A percentile compares a stretch with the other conserved stretches of the same genome.
Evolutionary conservation across 2,797 vertebrate species (phyloP).

Genomic region (Myotis daubentonii): DNA sequence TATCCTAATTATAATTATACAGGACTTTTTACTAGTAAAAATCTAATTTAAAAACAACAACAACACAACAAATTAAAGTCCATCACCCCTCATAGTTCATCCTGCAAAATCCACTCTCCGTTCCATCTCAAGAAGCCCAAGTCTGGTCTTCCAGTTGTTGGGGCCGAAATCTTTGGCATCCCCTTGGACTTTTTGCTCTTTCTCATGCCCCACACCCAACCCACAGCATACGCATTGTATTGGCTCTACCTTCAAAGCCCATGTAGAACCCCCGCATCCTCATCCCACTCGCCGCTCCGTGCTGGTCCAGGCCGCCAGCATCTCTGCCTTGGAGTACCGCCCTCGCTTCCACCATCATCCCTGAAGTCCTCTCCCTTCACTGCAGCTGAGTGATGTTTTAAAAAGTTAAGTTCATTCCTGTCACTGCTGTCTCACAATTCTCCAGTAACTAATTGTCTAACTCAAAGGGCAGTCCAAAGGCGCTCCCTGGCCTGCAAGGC

Average conservation of each 20-base stretch:
- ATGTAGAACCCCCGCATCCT: background rate
- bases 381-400: background rate
- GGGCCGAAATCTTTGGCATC: background rate
- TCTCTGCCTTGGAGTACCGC: rapidly evolving
- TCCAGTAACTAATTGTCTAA: background rate
- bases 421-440: background rate
- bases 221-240: no score
- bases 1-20: background rate
- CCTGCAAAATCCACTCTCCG: background rate
- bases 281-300: rapidly evolving
- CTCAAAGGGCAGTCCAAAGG: background rate
- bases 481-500: background rate
- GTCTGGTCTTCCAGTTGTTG: background rate
- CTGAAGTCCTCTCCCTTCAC: background rate
- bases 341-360: background rate
- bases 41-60: background rate
- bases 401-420: background rate
- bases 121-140: background rate
- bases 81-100: background rate
- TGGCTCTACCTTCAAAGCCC: background rate
- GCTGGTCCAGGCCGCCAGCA: background rate
- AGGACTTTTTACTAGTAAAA: background rate
- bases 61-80: background rate
- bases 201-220: background rate
- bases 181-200: background rate